These are phyloP conservation scores for Pollimyrus isidori DNA, from an alignment of 2,113 vertebrate genomes.

Conservation along the genomic window DNA sequence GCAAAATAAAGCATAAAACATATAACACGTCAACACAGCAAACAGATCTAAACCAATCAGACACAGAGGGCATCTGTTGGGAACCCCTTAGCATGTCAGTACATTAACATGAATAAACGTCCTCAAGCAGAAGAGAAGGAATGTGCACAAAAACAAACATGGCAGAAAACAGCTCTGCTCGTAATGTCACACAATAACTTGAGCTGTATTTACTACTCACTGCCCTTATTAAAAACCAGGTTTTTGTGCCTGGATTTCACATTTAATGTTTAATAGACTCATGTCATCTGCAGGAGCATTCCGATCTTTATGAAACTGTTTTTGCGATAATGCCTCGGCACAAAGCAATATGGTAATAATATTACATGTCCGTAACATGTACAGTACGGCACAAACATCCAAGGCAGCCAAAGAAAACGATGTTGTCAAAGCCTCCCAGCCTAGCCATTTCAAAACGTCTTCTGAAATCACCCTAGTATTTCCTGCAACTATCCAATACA, in stretches of 20 bases:
- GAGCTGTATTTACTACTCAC: neutral
- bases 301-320: neutral
- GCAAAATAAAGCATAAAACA: neutral
- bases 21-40: neutral
- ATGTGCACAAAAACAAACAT: neutral
- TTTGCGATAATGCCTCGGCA: neutral
- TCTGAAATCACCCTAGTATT: neutral
- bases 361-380: neutral
- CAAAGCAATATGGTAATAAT: neutral
- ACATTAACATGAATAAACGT: neutral
- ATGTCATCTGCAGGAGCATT: neutral
- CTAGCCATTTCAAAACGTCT: neutral
- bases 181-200: neutral
- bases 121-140: neutral
- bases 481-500: too few relatives aligned
- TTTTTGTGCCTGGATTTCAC: too few relatives aligned
- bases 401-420: neutral
- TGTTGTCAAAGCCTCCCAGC: neutral
- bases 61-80: neutral
- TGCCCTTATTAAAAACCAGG: neutral
- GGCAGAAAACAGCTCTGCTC: neutral
- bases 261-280: too few relatives aligned
- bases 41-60: neutral
- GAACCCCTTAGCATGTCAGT: neutral
- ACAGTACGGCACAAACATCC: neutral